These are phyloP conservation scores for Clytia hemisphaerica DNA, from an alignment of 30 jellyfish, hydroid and myxozoan genomes.

Conservation along the genomic window DNA sequence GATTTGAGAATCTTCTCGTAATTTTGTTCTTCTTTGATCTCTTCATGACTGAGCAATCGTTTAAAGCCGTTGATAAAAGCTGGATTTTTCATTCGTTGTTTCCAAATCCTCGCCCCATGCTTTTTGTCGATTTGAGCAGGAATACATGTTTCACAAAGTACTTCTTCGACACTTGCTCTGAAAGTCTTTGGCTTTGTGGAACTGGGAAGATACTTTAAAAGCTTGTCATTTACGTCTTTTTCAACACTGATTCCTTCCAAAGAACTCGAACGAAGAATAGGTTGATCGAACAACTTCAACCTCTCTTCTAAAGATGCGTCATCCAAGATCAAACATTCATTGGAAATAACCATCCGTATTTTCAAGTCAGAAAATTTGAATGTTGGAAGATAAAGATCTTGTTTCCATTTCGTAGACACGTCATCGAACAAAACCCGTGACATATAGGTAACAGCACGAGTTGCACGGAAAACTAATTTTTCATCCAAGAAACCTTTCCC, in stretches of 20 bases:
- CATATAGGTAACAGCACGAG: not conserved
- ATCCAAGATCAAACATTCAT: constrained; percentile 24
- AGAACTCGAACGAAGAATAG: constrained; percentile 6
- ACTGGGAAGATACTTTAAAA: constrained; percentile 27
- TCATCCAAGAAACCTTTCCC: constrained; percentile 30
- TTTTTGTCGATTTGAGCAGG: no score
- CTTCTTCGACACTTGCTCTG: constrained; percentile 35
- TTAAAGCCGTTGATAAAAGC: no score
- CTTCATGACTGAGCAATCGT: no score
- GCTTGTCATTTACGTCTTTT: not conserved
- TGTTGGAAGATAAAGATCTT: constrained; percentile 61
- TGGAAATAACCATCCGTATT: constrained; percentile 7
- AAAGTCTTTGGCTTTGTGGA: constrained; percentile 24
- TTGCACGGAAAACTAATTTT: not conserved
- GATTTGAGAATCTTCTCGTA: no score
- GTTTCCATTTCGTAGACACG: no score
- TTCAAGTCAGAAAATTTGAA: not conserved
- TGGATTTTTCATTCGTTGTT: no score
- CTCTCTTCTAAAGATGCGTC: constrained; percentile 37
- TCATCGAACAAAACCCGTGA: no score
- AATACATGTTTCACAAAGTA: no score
- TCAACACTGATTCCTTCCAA: not conserved
- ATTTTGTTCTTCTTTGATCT: no score
- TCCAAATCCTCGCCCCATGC: no score
- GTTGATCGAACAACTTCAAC: constrained; percentile 17